Conservation (phyloP, 64 coral and sea anemone genomes). For the Orbicella faveolata region DNA sequence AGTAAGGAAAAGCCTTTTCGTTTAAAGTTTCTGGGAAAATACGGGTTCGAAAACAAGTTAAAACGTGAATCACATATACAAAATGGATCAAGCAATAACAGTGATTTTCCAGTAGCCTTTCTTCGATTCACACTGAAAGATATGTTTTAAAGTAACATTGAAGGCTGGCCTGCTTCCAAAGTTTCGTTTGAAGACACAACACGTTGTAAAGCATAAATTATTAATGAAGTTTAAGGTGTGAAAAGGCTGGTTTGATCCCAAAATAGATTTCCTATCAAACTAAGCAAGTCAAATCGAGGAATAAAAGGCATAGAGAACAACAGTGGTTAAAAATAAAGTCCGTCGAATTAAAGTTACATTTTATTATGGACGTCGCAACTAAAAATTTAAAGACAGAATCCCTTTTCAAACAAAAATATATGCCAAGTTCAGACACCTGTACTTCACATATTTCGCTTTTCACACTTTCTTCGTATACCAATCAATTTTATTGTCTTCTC, state of each 20-base stretch:
- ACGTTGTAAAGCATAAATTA: constrained; percentile 14
- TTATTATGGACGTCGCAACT: not conserved
- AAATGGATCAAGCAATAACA: too few relatives aligned
- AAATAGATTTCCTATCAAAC: not conserved
- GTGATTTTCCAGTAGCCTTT: too few relatives aligned
- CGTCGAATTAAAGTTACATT: not conserved
- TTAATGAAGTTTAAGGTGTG: constrained; percentile 1
- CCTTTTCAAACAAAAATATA: not conserved
- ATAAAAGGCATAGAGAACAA: not conserved
- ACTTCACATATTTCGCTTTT: not conserved
- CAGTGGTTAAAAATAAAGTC: not conserved
- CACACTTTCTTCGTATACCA: not conserved
- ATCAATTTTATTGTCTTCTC: not conserved
- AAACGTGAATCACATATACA: too few relatives aligned
- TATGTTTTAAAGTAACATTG: not conserved
- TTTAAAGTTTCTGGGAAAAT: too few relatives aligned
- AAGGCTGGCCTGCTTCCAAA: not conserved
- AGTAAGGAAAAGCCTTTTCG: too few relatives aligned
- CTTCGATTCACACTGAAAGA: not conserved
- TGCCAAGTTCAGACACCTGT: not conserved
- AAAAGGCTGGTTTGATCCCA: not conserved
- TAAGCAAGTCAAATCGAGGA: not conserved
- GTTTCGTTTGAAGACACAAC: not conserved
- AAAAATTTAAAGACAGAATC: not conserved
- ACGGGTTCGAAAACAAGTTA: too few relatives aligned